These are phyloP conservation scores for Papilio glaucus DNA, from an alignment of 1,140 invertebrate genomes.

Conservation along the genomic window DNA sequence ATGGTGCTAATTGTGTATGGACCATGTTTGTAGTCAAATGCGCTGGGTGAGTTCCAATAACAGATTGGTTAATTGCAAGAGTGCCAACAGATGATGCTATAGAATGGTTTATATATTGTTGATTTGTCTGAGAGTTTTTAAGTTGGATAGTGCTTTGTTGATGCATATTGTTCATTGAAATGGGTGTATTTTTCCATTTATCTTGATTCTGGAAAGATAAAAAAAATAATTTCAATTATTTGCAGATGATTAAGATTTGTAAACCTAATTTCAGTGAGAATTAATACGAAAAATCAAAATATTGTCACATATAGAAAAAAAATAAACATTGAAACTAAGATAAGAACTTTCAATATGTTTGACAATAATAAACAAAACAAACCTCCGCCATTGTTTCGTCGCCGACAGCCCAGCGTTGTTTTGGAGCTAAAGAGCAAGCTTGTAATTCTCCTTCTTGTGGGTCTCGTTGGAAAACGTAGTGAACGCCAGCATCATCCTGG, in stretches of 20 bases:
- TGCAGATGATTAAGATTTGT: neutral
- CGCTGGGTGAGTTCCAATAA: constrained; percentile 79
- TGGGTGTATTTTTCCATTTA: constrained; percentile 87
- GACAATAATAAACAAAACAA: constrained; percentile 49
- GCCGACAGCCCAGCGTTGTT: constrained; percentile 90
- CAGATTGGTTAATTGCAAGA: constrained; percentile 86
- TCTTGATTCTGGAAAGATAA: constrained; percentile 86
- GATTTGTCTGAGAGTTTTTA: constrained; percentile 84
- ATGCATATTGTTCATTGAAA: constrained; percentile 78
- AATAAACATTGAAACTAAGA: neutral
- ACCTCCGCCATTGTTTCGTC: constrained; percentile 92
- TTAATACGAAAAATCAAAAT: neutral
- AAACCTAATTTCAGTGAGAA: neutral
- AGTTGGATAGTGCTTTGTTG: constrained; percentile 69
- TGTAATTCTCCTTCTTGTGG: constrained; percentile 90
- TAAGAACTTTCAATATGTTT: constrained; percentile 27
- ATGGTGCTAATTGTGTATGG: constrained; percentile 78
- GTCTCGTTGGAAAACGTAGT: constrained; percentile 93
- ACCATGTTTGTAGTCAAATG: constrained; percentile 81
- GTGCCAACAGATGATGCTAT: constrained; percentile 83
- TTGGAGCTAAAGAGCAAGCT: constrained; percentile 85
- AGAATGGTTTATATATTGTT: constrained; percentile 82
- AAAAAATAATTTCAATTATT: constrained; percentile 34
- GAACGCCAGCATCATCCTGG: constrained; percentile 94
- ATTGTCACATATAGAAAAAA: neutral